Evolutionary conservation across 1,140 invertebrate genomes (phyloP), one percentile per base, ranked within the genome.

Genomic region (Odontomachus brunneus): DNA sequence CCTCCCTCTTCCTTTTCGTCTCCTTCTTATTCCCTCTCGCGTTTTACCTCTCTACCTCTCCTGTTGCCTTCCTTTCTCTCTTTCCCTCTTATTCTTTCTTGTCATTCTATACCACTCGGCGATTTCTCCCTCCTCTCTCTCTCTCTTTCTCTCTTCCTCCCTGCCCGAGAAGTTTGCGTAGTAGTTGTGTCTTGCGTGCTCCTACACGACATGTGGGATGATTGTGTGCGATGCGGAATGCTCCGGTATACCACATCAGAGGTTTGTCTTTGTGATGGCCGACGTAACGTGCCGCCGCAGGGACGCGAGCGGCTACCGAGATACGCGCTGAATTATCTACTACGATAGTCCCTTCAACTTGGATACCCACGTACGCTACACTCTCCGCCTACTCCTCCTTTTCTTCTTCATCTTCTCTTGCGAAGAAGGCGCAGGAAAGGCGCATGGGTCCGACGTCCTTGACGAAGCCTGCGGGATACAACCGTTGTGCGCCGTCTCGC

Each of bases 301-400:
- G 89, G 91, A 91, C 91, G 88, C 88, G 88, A 88, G 85, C 89
- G 69, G 93, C 93, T 93, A 93, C 93, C 89, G 93, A 90, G 91
- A 93, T 93, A 94, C 93, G 92, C 93, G 92, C 87, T 93, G 92
- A 93, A 93, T 93, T 93, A 93, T 93, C 93, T 90, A 91, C 90
- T 88, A 84, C 88, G 90, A 92, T 92, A 91, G 90, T 91, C 90
- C 89, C 91, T 91, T 91, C 91, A 91, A 84, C 85, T 85, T 53
- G 88, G 84, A 88, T 91, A 90, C 87, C 86, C 86, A 91, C 82
- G 90, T 85, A 88, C 80, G 72, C 63, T 55, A 29, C 55, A 84
- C 59, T 87, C 59, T 87, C 81, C 76, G 83, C 80, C 81, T 82
- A 72, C 85, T 83, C 38, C 84, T 90, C 73, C 86, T 90, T 88